phyloP scores from a whole-genome alignment of 2,888 invertebrate genomes.

The Hylaea fasciaria region DNA sequence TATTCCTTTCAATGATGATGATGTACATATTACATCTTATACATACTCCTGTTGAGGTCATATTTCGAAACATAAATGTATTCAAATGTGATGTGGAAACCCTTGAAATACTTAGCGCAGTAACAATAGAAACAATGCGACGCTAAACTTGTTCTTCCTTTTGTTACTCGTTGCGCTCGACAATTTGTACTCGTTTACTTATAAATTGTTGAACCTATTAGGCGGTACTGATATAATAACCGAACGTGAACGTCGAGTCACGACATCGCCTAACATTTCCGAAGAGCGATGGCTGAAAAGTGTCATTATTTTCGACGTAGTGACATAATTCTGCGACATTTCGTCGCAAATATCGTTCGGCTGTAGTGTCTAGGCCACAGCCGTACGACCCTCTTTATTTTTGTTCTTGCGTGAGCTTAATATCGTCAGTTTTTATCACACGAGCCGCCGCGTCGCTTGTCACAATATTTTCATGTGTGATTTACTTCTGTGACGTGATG shows the following conservation, averaged over 20 bases:
- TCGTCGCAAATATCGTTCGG: conserved; percentile 21
- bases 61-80: too few relatives aligned
- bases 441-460: conserved; percentile 20
- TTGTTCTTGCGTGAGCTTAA: conserved; percentile 34
- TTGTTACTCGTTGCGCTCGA: too few relatives aligned
- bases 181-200: too few relatives aligned
- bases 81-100: too few relatives aligned
- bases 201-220: too few relatives aligned
- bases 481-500: conserved; percentile 18
- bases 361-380: conserved; percentile 39
- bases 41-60: too few relatives aligned
- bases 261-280: conserved; percentile 8
- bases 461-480: conserved; percentile 16
- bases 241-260: background rate
- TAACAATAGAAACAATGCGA: too few relatives aligned
- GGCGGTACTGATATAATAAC: background rate
- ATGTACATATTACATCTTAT: too few relatives aligned
- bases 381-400: conserved; percentile 33
- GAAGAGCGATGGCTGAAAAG: conserved; percentile 30
- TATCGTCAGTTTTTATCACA: conserved; percentile 36
- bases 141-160: too few relatives aligned
- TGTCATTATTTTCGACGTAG: conserved; percentile 21
- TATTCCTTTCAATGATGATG: too few relatives aligned
- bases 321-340: conserved; percentile 24
- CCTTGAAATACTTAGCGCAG: too few relatives aligned